Evolutionary conservation across 2,888 invertebrate genomes (phyloP).

Genomic region (Ditula angustiorana): DNA sequence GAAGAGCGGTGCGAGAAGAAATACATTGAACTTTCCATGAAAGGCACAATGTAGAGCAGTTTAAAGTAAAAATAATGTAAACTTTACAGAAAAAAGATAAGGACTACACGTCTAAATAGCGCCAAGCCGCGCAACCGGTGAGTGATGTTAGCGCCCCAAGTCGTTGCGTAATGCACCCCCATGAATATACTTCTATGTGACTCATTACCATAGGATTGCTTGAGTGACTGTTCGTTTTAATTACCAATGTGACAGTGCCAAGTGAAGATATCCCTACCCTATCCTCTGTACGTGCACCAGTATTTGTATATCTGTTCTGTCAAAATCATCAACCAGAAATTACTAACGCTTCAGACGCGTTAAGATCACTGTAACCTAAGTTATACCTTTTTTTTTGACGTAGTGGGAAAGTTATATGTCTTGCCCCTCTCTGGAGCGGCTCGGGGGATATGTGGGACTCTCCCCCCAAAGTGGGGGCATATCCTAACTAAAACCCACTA

Average conservation of each 20-base stretch:
- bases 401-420: no score
- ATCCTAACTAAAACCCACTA: no score
- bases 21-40: no score
- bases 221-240: not conserved
- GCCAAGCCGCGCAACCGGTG: constrained; percentile 28
- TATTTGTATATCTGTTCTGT: not conserved
- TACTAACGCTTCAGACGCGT: not conserved
- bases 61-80: constrained; percentile 2
- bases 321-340: not conserved
- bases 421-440: no score
- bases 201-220: not conserved
- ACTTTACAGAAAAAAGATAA: constrained; percentile 35
- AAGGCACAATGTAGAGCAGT: no score
- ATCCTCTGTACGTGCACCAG: not conserved
- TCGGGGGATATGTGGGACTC: no score
- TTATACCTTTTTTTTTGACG: not conserved
- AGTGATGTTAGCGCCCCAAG: constrained; percentile 10
- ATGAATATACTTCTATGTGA: constrained; percentile 9
- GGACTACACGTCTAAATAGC: constrained; percentile 8
- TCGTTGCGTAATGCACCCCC: constrained; percentile 6
- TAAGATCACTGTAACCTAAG: not conserved
- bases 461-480: no score
- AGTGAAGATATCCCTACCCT: not conserved
- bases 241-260: not conserved
- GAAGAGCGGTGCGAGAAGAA: no score